phyloP scores from a whole-genome alignment of 2,797 vertebrate genomes.

The Dicrostonyx torquatus region DNA sequence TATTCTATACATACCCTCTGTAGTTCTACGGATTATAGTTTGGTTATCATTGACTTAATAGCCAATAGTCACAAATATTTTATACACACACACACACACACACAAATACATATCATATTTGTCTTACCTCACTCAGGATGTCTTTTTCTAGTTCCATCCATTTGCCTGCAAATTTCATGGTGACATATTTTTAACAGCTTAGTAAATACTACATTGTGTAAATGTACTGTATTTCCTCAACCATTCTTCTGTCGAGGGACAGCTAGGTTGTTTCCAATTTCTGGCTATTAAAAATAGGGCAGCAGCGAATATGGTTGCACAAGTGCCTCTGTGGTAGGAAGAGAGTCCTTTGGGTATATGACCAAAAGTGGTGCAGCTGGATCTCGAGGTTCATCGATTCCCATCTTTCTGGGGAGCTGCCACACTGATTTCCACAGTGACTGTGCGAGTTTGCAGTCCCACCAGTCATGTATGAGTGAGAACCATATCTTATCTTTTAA shows the following conservation, averaged over 20 bases:
- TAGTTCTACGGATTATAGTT: not conserved
- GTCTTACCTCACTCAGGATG: not conserved
- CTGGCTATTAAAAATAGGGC: not conserved
- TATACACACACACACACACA: not conserved
- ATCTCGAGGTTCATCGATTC: not conserved
- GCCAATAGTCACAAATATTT: not conserved
- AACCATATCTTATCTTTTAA: constrained; percentile 5
- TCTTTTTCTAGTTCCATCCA: not conserved
- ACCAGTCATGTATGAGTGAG: not conserved
- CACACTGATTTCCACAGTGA: not conserved
- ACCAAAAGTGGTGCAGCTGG: too few species aligned
- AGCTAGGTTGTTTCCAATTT: not conserved
- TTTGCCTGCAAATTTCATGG: not conserved
- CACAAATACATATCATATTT: not conserved
- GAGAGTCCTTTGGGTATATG: not conserved
- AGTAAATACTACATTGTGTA: not conserved
- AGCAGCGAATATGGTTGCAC: not conserved
- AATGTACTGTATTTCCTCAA: not conserved
- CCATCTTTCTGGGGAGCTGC: not conserved
- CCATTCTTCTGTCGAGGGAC: not conserved
- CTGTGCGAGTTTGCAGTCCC: not conserved
- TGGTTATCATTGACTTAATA: not conserved
- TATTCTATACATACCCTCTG: not conserved
- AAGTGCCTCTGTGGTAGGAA: not conserved
- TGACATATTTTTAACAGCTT: not conserved